Conservation (phyloP, 2,113 vertebrate genomes). For the Rhadina sibilatrix region DNA sequence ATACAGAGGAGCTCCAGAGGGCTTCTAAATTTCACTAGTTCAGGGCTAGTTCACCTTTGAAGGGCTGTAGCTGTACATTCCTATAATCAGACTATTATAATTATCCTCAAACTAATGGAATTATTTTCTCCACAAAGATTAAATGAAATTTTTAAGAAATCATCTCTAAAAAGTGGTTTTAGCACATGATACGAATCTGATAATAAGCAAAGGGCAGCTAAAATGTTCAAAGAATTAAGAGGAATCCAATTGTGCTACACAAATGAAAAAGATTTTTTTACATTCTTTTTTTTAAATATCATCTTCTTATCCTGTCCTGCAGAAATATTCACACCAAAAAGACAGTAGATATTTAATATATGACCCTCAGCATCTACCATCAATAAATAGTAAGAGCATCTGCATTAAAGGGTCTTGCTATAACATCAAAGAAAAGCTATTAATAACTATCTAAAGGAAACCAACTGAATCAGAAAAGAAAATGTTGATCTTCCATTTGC, state of each 20-base stretch:
- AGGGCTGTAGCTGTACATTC: background rate
- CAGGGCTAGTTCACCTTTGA: background rate
- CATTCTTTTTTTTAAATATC: background rate
- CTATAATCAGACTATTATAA: background rate
- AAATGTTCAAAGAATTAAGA: background rate
- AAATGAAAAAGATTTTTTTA: background rate
- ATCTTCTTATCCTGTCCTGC: background rate
- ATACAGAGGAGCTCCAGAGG: background rate
- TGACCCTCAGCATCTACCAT: background rate
- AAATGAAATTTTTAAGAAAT: background rate
- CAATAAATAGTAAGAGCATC: background rate
- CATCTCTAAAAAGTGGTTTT: background rate
- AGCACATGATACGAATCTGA: background rate
- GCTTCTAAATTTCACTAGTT: background rate
- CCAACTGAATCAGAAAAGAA: background rate
- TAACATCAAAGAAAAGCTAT: background rate
- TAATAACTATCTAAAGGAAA: background rate
- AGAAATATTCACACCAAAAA: background rate
- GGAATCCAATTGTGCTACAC: background rate
- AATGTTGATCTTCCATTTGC: background rate
- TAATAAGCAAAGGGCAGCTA: background rate
- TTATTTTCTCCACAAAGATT: background rate
- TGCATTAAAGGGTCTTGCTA: background rate
- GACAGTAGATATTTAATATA: background rate
- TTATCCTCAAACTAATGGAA: background rate